Evolutionary conservation across 2,888 invertebrate genomes (phyloP), one percentile per base, ranked within the genome.

Genomic region (Orthosia incerta): DNA sequence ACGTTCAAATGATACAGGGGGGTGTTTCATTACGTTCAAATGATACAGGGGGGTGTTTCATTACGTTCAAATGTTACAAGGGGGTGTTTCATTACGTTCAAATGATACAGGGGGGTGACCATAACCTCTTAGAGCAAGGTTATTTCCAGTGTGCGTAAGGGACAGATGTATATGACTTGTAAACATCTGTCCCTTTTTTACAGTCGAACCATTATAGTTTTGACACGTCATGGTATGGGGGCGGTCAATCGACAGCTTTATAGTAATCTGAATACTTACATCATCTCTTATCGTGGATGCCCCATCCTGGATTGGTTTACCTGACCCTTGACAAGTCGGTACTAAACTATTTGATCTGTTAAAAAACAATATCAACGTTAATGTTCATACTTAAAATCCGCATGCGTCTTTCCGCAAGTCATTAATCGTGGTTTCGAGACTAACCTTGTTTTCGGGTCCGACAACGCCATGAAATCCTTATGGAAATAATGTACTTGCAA

Each of bases 401-500:
- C 51, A 69, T 23, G 23, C 50, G 3, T 68, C 51, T 23, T 23
- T 16, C 23, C n/a, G 11, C 23, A 53, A 64, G 9, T 64, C 16
- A 51, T 18, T 39, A 12, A 26, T 18, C 15, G 9, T 3, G 9
- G 15, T 1, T 50, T 45, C 18, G 16, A 20, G 59, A 80, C 88
- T 91, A 88, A 97, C 97, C 96, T 95, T 83, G 96, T 97, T 75
- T 97, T 97, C 46, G 97, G 97, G 82, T 97, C 97, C 0, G 98
- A 98, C 57, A 98, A 93, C 73, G 97, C 97, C 93, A 99, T 97
- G 94, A 99, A 99, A 86, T 99, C 98, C 85, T 98, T 97, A 92
- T 99, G 99, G 96, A 99, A 99, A 94, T 99, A 99, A 94, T 99
- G 99, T 66, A 98, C 98, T 95, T 99, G 99, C 87, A 99, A 97